Base-by-base conservation (phyloP, 2,113 vertebrate species). In the Smithornis capensis region DNA sequence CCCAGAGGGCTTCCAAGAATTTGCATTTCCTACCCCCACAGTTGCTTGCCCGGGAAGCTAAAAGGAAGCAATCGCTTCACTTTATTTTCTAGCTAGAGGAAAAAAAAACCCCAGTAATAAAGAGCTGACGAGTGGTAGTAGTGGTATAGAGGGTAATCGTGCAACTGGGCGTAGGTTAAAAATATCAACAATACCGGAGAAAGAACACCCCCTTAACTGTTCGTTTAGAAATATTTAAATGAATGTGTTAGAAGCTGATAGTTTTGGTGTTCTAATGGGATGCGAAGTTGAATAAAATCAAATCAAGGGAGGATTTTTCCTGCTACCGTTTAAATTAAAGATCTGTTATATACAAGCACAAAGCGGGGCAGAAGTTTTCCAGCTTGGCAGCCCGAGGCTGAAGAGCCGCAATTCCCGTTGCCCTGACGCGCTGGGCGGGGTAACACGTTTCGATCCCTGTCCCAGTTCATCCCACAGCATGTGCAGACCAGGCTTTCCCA, bases 11-110 rank as follows among this genome's bases (percentile, higher is more conserved):
- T 92, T 83, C 31, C 77, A 80, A 87, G 37, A 79, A 92, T 96
- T 95, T 94, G 76, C 95, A 85, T 97, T 93, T 97, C 87, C 79
- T 89, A 69, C 71, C n/a, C 79, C 47, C 38, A 25, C 75, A 29
- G 49, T 73, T 60, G 28, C 69, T 84, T 95, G 37, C 78, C 64
- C 5, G 0, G 19, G 47, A 90, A 70, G 65, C 62, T 92, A 68
- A 70, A 93, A 89, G 83, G 52, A 88, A 90, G 77, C 79, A 65
- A 69, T 31, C 15, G 40, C 33, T 91, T 83, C 38, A 38, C 53
- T 25, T 47, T 24, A 6, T 9, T 13, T 28, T 25, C 40, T 37
- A 47, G 12, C 14, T 77, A 28, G 29, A 45, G 44, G 19, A 15
- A 15, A 42, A 81, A 71, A 74, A 31, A 83, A 90, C 27, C 88